Conservation (phyloP, 1,140 invertebrate species). For the Lepidotrigona ventralis region DNA sequence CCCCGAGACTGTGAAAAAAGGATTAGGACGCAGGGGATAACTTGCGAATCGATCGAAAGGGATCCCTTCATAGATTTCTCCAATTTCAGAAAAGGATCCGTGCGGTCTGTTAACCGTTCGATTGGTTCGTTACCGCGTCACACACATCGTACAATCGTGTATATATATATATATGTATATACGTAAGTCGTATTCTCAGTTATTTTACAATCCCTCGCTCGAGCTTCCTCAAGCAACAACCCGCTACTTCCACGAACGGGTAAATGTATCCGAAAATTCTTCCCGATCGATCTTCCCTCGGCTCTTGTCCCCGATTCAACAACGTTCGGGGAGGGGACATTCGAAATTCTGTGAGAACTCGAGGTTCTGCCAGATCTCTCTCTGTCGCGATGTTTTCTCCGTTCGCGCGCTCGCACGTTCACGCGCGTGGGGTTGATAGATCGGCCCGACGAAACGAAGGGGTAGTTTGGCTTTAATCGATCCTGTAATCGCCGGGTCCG, state of each 20-base stretch:
- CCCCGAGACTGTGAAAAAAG: constrained; percentile 75
- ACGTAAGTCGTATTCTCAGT: constrained; percentile 12
- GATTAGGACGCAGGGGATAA: constrained; percentile 71
- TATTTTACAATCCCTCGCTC: neutral
- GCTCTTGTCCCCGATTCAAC: neutral
- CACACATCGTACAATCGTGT: neutral
- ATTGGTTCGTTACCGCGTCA: constrained; percentile 45
- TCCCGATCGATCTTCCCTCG: neutral
- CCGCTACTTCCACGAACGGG: neutral
- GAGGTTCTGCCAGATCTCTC: neutral
- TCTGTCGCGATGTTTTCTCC: constrained; percentile 60
- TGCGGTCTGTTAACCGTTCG: constrained; percentile 38
- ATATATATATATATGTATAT: neutral
- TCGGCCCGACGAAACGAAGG: constrained; percentile 78
- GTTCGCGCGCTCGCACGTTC: constrained; percentile 50
- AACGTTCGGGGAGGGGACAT: neutral
- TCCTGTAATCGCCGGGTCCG: constrained; percentile 78
- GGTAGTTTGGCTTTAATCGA: constrained; percentile 80
- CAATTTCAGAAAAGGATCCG: constrained; percentile 51
- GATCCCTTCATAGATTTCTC: constrained; percentile 47
- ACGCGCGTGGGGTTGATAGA: constrained; percentile 76
- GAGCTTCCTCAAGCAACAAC: neutral
- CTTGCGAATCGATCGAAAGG: constrained; percentile 61
- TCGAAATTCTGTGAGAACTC: constrained; percentile 53
- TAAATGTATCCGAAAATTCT: neutral